Evolutionary conservation across 2,797 vertebrate genomes (phyloP).

Genomic region (Poeciliopsis paucimaculata): DNA sequence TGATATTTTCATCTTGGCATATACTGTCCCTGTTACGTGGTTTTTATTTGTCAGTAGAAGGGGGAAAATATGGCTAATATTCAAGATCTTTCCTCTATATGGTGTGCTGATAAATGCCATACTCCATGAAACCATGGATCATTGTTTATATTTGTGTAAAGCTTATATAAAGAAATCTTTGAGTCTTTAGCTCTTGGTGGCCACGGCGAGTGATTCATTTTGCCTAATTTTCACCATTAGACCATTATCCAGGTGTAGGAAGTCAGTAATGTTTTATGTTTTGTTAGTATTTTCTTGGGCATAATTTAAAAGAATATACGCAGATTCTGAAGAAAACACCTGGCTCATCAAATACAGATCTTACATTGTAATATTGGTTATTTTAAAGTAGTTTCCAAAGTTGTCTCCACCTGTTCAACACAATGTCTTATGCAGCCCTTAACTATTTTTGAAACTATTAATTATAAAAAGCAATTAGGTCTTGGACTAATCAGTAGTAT

Average conservation of each 20-base stretch:
- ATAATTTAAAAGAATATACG: background rate
- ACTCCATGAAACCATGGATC: background rate
- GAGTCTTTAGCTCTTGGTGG: no score
- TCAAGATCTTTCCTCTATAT: no score
- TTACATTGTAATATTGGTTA: background rate
- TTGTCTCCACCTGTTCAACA: background rate
- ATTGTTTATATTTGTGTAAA: no score
- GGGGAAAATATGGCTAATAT: background rate
- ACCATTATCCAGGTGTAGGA: no score
- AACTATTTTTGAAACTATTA: background rate
- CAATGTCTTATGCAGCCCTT: background rate
- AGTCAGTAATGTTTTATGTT: no score
- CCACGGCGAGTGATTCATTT: background rate
- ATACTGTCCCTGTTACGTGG: background rate
- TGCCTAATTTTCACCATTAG: background rate
- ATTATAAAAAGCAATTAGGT: background rate
- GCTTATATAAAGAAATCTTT: no score
- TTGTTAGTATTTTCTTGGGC: no score
- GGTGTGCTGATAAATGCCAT: background rate
- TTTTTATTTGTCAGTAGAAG: background rate
- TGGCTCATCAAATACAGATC: background rate
- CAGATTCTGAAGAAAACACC: background rate
- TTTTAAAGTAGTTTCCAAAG: background rate
- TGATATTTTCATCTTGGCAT: no score
- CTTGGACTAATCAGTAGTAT: background rate